Evolutionary conservation across 2,113 vertebrate genomes (phyloP).

Genomic region (Acrocephalus kingi): DNA sequence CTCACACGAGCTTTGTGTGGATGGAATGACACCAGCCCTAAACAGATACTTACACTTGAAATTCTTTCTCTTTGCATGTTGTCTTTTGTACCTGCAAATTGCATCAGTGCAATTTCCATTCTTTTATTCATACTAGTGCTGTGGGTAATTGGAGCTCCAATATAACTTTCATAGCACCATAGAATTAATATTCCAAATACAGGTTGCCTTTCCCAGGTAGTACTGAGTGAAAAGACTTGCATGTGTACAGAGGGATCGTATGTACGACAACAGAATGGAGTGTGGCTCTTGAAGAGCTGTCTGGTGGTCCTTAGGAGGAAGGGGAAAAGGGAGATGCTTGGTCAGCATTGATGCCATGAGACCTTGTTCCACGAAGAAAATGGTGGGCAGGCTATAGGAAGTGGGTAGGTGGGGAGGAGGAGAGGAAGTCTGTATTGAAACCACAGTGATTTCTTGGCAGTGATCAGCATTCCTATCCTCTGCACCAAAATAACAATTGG

Average conservation of each 20-base stretch:
- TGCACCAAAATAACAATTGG: background rate
- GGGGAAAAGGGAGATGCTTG: background rate
- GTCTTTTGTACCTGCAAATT: background rate
- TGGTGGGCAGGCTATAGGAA: background rate
- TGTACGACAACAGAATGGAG: background rate
- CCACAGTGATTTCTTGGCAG: fast-evolving
- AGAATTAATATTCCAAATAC: background rate
- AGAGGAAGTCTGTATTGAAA: background rate
- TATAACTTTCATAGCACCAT: background rate
- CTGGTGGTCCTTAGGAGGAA: background rate
- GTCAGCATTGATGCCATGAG: background rate
- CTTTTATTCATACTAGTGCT: background rate
- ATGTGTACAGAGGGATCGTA: fast-evolving
- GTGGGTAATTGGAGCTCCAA: background rate
- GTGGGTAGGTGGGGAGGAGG: background rate
- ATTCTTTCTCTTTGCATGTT: background rate
- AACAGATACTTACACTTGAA: background rate
- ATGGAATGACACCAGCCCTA: background rate
- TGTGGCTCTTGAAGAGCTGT: background rate
- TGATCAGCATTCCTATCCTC: background rate
- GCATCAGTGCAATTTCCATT: background rate
- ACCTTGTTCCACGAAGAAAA: background rate
- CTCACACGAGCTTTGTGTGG: background rate
- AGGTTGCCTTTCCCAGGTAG: background rate
- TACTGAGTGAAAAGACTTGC: background rate